Base-by-base conservation (phyloP, 2,888 invertebrate species). In the Sesia bembeciformis region DNA sequence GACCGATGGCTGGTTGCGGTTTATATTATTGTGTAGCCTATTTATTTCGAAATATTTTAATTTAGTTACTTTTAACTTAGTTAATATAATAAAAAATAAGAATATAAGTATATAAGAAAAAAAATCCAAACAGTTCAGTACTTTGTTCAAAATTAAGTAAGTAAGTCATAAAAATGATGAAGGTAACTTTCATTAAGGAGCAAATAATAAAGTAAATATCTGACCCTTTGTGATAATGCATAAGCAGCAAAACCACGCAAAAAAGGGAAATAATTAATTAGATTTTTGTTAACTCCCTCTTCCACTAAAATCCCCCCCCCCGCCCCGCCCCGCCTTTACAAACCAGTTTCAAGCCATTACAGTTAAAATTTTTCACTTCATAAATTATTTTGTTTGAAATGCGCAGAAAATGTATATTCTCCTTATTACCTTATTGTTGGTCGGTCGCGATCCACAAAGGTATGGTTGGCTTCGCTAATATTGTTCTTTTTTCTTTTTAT, bases 311-410 rank as follows among this genome's bases (percentile, higher is more conserved):
- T n/a, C n/a, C n/a, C n/a, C n/a, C n/a, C n/a, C n/a, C n/a, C n/a
- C n/a, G n/a, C n/a, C n/a, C n/a, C n/a, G n/a, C n/a, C 57, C 39
- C 38, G 41, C 40, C 49, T 56, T 51, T 49, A 51, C 50, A 51
- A 55, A 40, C 50, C 49, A 53, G 54, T 52, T 58, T 62, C 56
- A 59, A 57, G 65, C 23, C 23, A 62, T 53, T 62, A 54, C 58
- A 62, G 64, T 62, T 66, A 63, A 65, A 68, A 66, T 65, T 66
- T 62, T 58, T 60, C 57, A 62, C 60, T 60, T 61, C 60, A 61
- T 63, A 63, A 68, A 72, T 60, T 63, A 62, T 63, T 62, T 54
- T 52, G 42, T 49, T 54, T 42, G 49, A 23, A 23, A 23, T 23
- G 23, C 23, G 23, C 6, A 53, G 50, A 54, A 52, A 56, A 54